phyloP scores from a whole-genome alignment of 2,113 vertebrate species.

The Butorides virescens region DNA sequence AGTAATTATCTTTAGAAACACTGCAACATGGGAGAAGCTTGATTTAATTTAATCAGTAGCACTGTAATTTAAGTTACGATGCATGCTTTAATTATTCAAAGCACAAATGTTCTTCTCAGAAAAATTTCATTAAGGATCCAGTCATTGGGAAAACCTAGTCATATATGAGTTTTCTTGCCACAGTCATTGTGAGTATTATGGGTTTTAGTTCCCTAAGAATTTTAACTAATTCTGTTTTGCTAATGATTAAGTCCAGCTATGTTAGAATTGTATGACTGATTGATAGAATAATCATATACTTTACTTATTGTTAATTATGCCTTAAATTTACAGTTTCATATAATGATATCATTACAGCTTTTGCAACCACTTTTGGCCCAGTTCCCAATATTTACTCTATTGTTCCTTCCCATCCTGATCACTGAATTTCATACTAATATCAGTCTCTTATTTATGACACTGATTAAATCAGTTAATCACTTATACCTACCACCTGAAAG shows the following conservation, averaged over 20 bases:
- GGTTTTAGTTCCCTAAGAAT: not conserved
- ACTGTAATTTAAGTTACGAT: constrained; percentile 57
- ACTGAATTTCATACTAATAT: not conserved
- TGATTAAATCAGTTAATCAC: not conserved
- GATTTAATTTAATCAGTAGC: constrained; percentile 65
- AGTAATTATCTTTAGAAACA: constrained; percentile 59
- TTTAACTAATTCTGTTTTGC: not conserved
- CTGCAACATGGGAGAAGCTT: not conserved
- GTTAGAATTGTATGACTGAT: not conserved
- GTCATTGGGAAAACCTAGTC: not conserved
- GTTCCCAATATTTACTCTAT: not conserved
- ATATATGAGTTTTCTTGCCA: not conserved
- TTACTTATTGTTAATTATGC: not conserved
- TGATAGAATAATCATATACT: not conserved
- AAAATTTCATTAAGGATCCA: not conserved
- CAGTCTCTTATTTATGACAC: not conserved
- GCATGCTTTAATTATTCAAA: constrained; percentile 59
- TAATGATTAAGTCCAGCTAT: not conserved
- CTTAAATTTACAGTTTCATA: not conserved
- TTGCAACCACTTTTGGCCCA: not conserved
- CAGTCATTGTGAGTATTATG: not conserved
- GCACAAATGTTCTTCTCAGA: constrained; percentile 11
- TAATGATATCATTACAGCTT: not conserved
- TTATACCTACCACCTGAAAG: not conserved
- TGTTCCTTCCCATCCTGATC: not conserved